A percentile compares a stretch with the other conserved stretches of the same genome.
Conservation (phyloP, 1,140 invertebrate species). For the Kradibia gibbosae region DNA sequence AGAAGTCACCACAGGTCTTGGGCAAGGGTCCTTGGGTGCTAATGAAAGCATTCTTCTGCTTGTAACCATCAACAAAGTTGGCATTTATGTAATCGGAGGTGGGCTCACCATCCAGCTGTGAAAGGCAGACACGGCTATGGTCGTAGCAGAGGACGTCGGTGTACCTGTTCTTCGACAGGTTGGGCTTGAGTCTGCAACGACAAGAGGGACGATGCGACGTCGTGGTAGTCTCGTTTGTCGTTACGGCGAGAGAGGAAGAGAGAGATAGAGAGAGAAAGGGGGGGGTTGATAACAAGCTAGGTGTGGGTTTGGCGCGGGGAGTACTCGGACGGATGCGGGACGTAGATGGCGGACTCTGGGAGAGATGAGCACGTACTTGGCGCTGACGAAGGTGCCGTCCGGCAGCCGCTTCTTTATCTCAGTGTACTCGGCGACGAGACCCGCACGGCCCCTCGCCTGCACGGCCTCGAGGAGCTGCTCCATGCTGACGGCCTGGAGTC, state of each 20-base stretch:
- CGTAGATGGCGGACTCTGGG: neutral
- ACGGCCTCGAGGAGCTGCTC: conserved; percentile 87
- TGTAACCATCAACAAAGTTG: conserved; percentile 98
- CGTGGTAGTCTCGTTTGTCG: too few relatives aligned
- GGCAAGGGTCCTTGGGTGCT: conserved; percentile 96
- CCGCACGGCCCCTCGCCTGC: conserved; percentile 81
- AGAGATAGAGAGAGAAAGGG: neutral
- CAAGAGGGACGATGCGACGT: neutral
- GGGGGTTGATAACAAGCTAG: neutral
- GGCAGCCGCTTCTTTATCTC: conserved; percentile 88
- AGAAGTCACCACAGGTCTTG: conserved; percentile 94
- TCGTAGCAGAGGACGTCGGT: conserved; percentile 97
- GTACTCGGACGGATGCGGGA: too few relatives aligned
- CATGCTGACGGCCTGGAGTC: conserved; percentile 77
- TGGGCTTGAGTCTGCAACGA: conserved; percentile 81
- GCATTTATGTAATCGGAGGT: conserved; percentile 96
- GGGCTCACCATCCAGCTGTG: conserved; percentile 81
- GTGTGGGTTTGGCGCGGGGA: too few relatives aligned
- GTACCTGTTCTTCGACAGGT: conserved; percentile 94
- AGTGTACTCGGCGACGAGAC: conserved; percentile 86
- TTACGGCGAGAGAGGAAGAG: neutral
- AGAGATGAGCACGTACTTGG: conserved; percentile 68
- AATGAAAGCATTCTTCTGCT: conserved; percentile 98
- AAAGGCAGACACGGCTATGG: conserved; percentile 91
- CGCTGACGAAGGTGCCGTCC: conserved; percentile 86